phyloP scores from a whole-genome alignment of 2,113 vertebrate species.

The Perca fluviatilis region DNA sequence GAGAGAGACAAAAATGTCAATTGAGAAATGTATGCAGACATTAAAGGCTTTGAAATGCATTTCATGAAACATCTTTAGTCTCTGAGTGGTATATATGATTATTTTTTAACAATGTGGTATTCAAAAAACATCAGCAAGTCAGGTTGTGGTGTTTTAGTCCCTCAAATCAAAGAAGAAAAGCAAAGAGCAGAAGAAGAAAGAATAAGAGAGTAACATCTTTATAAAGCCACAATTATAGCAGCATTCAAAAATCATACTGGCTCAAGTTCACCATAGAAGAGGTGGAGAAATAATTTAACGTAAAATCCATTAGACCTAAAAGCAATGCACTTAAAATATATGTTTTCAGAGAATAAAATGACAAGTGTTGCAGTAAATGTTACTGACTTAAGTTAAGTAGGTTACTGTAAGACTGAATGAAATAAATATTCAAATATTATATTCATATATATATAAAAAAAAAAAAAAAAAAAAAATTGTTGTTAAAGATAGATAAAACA shows the following conservation, averaged over 20 bases:
- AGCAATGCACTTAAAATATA: no score
- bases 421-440: no score
- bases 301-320: background rate
- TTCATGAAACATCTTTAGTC: background rate
- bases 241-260: background rate
- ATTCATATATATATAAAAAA: no score
- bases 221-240: background rate
- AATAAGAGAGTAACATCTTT: background rate
- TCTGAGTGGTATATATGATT: no score
- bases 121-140: background rate
- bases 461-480: no score
- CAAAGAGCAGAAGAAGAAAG: background rate
- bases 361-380: no score
- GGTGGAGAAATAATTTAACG: background rate
- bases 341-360: no score
- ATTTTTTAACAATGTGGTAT: background rate
- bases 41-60: background rate
- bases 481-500: no score
- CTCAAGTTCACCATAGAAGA: background rate
- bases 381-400: background rate
- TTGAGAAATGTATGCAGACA: background rate
- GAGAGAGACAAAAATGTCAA: background rate
- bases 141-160: background rate
- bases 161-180: background rate
- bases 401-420: background rate